Conservation (phyloP, 2,888 invertebrate species). For the Athalia cordata region DNA sequence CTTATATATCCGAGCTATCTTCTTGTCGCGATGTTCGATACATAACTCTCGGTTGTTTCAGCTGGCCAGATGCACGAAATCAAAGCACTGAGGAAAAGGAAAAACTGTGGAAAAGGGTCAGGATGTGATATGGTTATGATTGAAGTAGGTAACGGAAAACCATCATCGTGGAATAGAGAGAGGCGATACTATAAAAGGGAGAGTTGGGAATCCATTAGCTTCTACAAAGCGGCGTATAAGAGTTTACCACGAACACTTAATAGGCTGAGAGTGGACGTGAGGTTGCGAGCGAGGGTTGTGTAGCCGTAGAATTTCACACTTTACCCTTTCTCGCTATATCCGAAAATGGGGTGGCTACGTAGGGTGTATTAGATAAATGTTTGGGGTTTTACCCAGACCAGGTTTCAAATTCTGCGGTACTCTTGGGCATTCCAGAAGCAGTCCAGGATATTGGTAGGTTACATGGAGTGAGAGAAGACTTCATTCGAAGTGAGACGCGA, state of each 20-base stretch:
- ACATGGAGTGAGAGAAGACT: no score
- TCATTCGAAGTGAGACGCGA: no score
- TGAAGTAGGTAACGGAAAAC: no score
- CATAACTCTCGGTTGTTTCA: no score
- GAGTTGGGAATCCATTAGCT: conserved; percentile 14
- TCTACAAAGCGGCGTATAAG: conserved; percentile 17
- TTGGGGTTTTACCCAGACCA: conserved; percentile 49
- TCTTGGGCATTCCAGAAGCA: not conserved
- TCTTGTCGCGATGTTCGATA: no score
- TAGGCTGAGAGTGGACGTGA: conserved; percentile 36
- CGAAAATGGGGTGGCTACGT: not conserved
- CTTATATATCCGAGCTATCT: no score
- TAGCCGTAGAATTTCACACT: conserved; percentile 58
- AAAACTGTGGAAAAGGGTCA: no score
- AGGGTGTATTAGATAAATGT: conserved; percentile 60
- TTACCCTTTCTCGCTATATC: conserved; percentile 17
- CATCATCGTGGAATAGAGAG: no score
- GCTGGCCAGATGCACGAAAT: no score
- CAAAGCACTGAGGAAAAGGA: no score
- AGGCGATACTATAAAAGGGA: not conserved
- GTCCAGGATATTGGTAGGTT: not conserved
- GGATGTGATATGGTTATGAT: no score
- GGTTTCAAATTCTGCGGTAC: conserved; percentile 51
- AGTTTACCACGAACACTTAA: conserved; percentile 21
- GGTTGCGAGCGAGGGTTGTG: not conserved